Conservation (phyloP, 2,888 invertebrate genomes). For the Thecocarcelia acutangulata region DNA sequence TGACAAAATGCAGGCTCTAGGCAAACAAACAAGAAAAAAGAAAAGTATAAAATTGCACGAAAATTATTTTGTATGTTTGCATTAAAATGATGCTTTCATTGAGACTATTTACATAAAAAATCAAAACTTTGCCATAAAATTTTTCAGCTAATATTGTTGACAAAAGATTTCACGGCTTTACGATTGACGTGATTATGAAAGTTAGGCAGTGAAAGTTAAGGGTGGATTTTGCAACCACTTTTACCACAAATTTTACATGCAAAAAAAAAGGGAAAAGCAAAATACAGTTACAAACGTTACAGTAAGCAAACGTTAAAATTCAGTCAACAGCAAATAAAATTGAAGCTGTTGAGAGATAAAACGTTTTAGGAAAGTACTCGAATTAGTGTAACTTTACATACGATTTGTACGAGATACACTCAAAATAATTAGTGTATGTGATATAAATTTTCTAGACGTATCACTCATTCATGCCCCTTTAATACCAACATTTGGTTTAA, state of each 20-base stretch:
- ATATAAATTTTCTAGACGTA: too few species aligned
- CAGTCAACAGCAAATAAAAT: too few species aligned
- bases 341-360: too few species aligned
- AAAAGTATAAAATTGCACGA: background rate
- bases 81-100: conserved; percentile 5
- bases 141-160: conserved; percentile 28
- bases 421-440: too few species aligned
- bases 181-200: conserved; percentile 1
- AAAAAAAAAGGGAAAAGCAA: background rate
- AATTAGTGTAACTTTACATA: too few species aligned
- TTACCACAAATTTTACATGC: background rate
- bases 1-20: conserved; percentile 25
- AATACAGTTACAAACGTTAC: background rate
- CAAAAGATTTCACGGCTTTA: background rate
- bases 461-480: too few species aligned
- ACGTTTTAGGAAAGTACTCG: too few species aligned
- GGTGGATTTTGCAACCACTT: conserved; percentile 10
- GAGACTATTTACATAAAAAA: conserved; percentile 14
- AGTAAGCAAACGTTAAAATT: too few species aligned
- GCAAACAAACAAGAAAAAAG: background rate
- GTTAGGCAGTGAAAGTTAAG: background rate
- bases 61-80: conserved; percentile 12
- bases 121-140: conserved; percentile 1
- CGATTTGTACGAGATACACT: too few species aligned
- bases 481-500: too few species aligned